Evolutionary conservation across 2,797 vertebrate genomes (phyloP).

Genomic region (Jordanella pulchra): DNA sequence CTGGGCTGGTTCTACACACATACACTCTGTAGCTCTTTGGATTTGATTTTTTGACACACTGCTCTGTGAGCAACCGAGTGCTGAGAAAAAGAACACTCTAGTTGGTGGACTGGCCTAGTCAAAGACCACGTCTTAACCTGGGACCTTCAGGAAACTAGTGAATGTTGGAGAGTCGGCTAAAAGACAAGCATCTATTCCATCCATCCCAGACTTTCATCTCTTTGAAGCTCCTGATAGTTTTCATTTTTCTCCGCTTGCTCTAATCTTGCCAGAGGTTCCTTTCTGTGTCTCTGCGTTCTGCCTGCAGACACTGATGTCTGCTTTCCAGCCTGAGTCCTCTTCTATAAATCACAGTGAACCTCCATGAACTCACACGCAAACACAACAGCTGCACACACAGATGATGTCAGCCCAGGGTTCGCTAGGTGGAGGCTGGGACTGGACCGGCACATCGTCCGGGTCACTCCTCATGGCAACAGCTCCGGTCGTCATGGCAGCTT

Average conservation of each 20-base stretch:
- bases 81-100: background rate
- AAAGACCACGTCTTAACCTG: background rate
- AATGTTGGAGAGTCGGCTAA: too few relatives aligned
- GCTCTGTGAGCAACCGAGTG: too few relatives aligned
- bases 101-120: background rate
- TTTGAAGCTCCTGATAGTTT: too few relatives aligned
- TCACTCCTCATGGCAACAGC: conserved; percentile 20
- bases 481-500: conserved; percentile 45
- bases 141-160: too few relatives aligned
- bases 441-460: conserved; percentile 16
- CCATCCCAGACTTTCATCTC: background rate
- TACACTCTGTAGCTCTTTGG: background rate
- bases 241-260: background rate
- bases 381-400: background rate
- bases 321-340: conserved; percentile 1
- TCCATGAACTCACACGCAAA: background rate
- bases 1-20: background rate
- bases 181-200: too few relatives aligned
- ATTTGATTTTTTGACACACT: too few relatives aligned
- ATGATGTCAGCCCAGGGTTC: background rate
- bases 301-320: background rate
- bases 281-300: background rate
- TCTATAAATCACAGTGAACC: background rate
- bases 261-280: background rate
- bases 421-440: conserved; percentile 2